These are phyloP conservation scores for Drosophila mayaguana DNA, from an alignment of 2,888 invertebrate species.

Conservation along the genomic window DNA sequence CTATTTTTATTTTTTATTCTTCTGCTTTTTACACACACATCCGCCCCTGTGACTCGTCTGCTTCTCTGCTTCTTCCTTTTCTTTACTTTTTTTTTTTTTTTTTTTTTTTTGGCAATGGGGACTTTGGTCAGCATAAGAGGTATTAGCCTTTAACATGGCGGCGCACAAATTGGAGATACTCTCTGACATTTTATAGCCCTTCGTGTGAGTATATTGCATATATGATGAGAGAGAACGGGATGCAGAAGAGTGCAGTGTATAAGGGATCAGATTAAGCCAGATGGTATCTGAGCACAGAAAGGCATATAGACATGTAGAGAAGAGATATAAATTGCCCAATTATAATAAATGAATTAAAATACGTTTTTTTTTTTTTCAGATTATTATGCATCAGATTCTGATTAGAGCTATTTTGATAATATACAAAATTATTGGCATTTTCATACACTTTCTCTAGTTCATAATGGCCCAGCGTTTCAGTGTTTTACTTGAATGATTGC, in stretches of 20 bases:
- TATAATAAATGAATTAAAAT: too few species aligned
- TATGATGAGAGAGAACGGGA: neutral
- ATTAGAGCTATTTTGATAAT: neutral
- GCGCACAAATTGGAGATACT: constrained; percentile 36
- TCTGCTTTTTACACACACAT: neutral
- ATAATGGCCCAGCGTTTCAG: too few species aligned
- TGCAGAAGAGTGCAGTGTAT: neutral
- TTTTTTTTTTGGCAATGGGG: constrained; percentile 11
- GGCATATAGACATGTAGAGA: neutral
- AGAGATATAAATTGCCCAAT: too few species aligned
- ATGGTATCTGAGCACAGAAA: too few species aligned
- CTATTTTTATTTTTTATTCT: constrained; percentile 26
- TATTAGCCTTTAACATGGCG: constrained; percentile 66
- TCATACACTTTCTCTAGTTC: neutral
- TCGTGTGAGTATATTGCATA: neutral
- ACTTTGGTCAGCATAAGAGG: constrained; percentile 34
- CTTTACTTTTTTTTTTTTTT: neutral
- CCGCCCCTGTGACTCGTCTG: neutral
- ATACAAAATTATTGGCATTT: neutral
- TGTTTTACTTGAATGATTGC: too few species aligned
- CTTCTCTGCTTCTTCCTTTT: neutral
- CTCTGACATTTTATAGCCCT: neutral
- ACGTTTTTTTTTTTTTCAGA: too few species aligned
- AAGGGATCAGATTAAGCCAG: neutral
- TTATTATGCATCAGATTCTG: neutral